Evolutionary conservation across 2,113 vertebrate species (phyloP), one percentile per base, ranked within the genome.

Genomic region (Crotalus horridus): DNA sequence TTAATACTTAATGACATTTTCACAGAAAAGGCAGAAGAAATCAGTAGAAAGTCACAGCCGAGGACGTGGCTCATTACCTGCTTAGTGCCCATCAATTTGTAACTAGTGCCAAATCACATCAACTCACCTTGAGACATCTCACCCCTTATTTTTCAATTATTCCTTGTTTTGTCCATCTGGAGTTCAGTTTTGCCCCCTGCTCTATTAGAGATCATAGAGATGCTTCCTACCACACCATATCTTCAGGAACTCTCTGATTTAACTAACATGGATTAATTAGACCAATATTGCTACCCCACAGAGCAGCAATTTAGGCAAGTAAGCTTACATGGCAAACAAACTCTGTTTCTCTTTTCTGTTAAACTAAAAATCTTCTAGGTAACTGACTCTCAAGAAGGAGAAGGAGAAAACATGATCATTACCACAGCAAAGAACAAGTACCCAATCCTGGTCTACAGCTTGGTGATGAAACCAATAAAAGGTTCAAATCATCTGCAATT

Each of bases 11-110:
- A 93, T 54, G 90, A 69, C 93, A 91, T 33, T 46, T 17, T 61
- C 87, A 51, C n/a, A 23, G 85, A 87, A 91, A 85, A 96, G 0
- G 88, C 91, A 87, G 81, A 91, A 33, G 88, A 93, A 74, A 91
- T 85, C 29, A 0, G 33, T 23, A 81, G 33, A 4, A 85, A 94
- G 21, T 24, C 91, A 29, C 56, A 0, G 0, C 0, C 46, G 0
- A 23, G 91, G 6, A 0, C 48, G 1, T 0, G 92, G 91, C 93
- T 97, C 74, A 81, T 97, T 97, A 97, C 96, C 97, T 98, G 95
- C 64, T 93, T 87, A 94, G 93, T 64, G 56, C 55, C 74, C 74
- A 43, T 24, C 21, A 56, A 39, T 85, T 55, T 55, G 39, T 26
- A 55, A 13, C 64, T 90, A 12, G 48, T 46, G n/a, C 21, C 54